These are phyloP conservation scores for Seira sanloemensis DNA, from an alignment of 2,888 invertebrate genomes.

Conservation along the genomic window DNA sequence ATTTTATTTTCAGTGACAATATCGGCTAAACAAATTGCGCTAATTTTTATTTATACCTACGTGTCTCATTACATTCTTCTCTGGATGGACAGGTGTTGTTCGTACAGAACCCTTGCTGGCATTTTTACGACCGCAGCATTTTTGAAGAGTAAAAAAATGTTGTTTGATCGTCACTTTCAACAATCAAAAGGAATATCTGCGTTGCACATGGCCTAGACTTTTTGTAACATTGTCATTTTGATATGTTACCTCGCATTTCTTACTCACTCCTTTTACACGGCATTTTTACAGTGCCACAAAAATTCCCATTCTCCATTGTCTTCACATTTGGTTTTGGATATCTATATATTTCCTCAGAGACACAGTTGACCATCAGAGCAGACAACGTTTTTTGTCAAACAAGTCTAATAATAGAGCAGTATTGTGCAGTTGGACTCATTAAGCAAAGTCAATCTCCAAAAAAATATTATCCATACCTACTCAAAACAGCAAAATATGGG, in stretches of 20 bases:
- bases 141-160: slow-evolving; percentile 20
- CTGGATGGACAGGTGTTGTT: slow-evolving; percentile 20
- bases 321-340: neutral
- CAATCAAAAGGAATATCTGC: slow-evolving; percentile 11
- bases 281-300: slow-evolving; percentile 1
- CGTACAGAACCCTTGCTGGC: slow-evolving; percentile 17
- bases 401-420: slow-evolving; percentile 15
- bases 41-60: slow-evolving; percentile 15
- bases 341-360: neutral
- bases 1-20: neutral
- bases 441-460: slow-evolving; percentile 8
- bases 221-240: slow-evolving; percentile 14
- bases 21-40: neutral
- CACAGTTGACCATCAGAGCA: slow-evolving; percentile 10
- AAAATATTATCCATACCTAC: slow-evolving; percentile 13
- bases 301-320: slow-evolving; percentile 14
- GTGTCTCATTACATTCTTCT: slow-evolving; percentile 12
- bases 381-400: slow-evolving; percentile 19
- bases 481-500: slow-evolving; percentile 11
- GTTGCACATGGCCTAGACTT: slow-evolving; percentile 15
- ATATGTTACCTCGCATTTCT: neutral
- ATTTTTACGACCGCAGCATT: slow-evolving; percentile 1
- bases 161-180: slow-evolving; percentile 15
- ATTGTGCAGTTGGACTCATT: neutral
- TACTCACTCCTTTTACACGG: neutral